Evolutionary conservation across 2,888 invertebrate species (phyloP).

Genomic region (Argyresthia goedartella): DNA sequence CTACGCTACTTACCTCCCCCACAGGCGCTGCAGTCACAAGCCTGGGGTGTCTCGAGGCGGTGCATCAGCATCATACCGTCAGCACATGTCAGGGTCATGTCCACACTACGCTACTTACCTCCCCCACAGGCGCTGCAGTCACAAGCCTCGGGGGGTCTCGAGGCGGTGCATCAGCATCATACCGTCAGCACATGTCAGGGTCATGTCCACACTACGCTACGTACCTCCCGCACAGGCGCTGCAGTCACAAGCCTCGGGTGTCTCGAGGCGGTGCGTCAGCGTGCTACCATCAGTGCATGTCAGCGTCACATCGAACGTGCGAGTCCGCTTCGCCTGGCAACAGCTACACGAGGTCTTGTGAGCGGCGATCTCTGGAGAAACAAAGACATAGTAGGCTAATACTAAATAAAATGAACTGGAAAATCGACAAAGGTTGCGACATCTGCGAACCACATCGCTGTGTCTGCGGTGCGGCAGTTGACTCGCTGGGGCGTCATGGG

Average conservation of each 20-base stretch:
- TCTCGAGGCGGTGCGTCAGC: constrained; percentile 34
- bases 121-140: constrained; percentile 29
- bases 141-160: constrained; percentile 32
- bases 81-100: constrained; percentile 29
- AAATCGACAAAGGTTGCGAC: too few species aligned
- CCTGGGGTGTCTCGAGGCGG: constrained; percentile 33
- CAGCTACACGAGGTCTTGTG: constrained; percentile 74
- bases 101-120: too few species aligned
- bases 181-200: constrained; percentile 39
- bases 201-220: too few species aligned
- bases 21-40: constrained; percentile 34
- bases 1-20: too few species aligned
- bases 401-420: too few species aligned
- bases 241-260: constrained; percentile 37
- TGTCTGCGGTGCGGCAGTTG: too few species aligned
- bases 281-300: constrained; percentile 34
- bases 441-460: too few species aligned
- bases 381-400: too few species aligned
- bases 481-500: too few species aligned
- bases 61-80: constrained; percentile 33
- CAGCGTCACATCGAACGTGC: constrained; percentile 14
- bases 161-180: constrained; percentile 28
- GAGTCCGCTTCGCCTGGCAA: constrained; percentile 43
- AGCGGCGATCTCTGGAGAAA: constrained; percentile 53
- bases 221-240: constrained; percentile 34